phyloP scores from a whole-genome alignment of 2,113 vertebrate species.

The Salvator merianae region DNA sequence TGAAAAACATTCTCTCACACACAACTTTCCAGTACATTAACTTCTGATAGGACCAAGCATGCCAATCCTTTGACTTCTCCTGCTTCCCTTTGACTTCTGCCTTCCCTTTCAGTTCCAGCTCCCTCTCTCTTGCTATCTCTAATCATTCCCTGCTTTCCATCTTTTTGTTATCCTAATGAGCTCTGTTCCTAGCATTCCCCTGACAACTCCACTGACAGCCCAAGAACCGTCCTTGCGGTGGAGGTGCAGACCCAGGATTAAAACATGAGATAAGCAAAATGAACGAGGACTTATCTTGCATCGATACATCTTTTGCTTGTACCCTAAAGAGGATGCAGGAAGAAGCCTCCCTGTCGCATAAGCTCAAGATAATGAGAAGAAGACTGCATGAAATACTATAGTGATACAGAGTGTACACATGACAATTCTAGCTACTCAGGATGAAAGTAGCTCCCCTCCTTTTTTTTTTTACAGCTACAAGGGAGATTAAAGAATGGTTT shows the following conservation, averaged over 20 bases:
- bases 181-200: neutral
- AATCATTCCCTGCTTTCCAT: constrained; percentile 10
- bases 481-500: neutral
- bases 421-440: neutral
- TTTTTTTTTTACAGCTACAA: neutral
- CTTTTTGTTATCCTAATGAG: constrained; percentile 25
- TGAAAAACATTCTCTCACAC: neutral
- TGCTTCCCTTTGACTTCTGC: accelerated
- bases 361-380: neutral
- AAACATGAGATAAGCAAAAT: neutral
- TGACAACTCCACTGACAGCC: neutral
- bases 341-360: neutral
- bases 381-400: neutral
- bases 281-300: neutral
- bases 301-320: neutral
- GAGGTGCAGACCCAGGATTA: neutral
- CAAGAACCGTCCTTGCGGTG: neutral
- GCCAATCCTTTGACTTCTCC: neutral
- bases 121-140: neutral
- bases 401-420: neutral
- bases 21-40: neutral
- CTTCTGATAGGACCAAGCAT: accelerated
- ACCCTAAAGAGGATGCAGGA: neutral
- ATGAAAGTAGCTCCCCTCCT: neutral
- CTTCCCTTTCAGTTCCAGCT: too few relatives aligned